Percentiles rank a stretch among this genome's conserved stretches.
Evolutionary conservation across 2,113 vertebrate species (phyloP).

Genomic region (Lophochroa leadbeateri): DNA sequence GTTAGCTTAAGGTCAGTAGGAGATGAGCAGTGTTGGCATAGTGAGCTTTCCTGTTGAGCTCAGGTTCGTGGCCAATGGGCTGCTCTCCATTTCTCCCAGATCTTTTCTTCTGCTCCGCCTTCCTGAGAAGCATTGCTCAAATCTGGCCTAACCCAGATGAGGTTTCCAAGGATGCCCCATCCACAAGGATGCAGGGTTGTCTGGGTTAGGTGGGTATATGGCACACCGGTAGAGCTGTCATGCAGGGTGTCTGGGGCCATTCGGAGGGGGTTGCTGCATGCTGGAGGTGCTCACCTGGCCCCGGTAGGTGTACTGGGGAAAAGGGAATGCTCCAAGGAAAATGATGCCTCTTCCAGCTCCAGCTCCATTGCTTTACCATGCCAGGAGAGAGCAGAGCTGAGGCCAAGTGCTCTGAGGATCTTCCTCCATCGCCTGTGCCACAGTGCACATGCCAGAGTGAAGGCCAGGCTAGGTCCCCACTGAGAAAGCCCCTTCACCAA

Average conservation of each 20-base stretch:
- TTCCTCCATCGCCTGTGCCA: neutral
- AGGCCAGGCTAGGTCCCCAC: neutral
- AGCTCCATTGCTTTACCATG: neutral
- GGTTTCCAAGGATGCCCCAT: neutral
- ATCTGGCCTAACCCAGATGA: neutral
- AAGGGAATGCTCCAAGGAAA: neutral
- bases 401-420: neutral
- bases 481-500: neutral
- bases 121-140: neutral
- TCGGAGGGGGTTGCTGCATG: no score
- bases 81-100: neutral
- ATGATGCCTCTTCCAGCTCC: neutral
- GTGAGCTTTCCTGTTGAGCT: neutral
- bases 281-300: neutral
- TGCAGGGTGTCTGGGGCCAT: neutral
- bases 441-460: fast-evolving
- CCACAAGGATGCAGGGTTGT: neutral
- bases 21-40: fast-evolving
- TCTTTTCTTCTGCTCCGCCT: neutral
- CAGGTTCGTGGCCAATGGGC: neutral
- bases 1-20: neutral
- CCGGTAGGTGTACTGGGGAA: neutral
- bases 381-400: neutral
- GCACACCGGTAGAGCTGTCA: neutral
- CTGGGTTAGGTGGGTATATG: fast-evolving